Base-by-base conservation (phyloP, 2,888 invertebrate genomes). In the Allygus modestus region DNA sequence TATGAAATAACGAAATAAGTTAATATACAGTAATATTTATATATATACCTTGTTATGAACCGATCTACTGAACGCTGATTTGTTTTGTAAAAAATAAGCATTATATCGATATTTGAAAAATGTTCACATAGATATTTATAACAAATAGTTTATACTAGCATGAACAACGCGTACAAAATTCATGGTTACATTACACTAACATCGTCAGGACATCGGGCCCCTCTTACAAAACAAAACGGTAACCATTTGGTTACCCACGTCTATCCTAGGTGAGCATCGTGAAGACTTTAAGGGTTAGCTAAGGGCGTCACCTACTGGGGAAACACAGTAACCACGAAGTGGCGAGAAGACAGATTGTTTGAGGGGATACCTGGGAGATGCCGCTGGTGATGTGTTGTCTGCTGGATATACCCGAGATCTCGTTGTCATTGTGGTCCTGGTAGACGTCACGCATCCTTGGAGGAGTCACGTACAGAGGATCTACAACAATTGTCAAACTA, bases 321-420 rank as follows among this genome's bases (percentile, higher is more conserved):
- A 33, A 4, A 0, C 23, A n/a, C 51, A 79, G 58, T 0, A 79
- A 2, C 31, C 23, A 31, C 4, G 46, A 51, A 17, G 20, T 15
- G 79, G 28, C 23, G 20, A 79, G 20, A 2, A 79, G 46, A 0
- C 51, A n/a, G 1, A 33, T 1, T 0, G 58, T n/a, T 20, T 58
- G 28, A 1, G n/a, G 20, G 20, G 58, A 1, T 1, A 23, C 51
- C 58, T 31, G 79, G 7, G 37, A 31, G 33, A 5, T 23, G 4
- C 28, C 54, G 79, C 79, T 79, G 17, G 79, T 58, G 31, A 79
- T 58, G 79, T 79, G 79, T 20, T 79, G 79, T 79, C 79, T 79
- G 79, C 79, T 79, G 51, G 79, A 79, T 4, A 79, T 51, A 7
- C 79, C 79, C 7, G 79, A 79, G 9, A 79, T 58, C 20, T 79